Base-by-base conservation (phyloP, 2,113 vertebrate species). In the Tachuris rubrigastra region DNA sequence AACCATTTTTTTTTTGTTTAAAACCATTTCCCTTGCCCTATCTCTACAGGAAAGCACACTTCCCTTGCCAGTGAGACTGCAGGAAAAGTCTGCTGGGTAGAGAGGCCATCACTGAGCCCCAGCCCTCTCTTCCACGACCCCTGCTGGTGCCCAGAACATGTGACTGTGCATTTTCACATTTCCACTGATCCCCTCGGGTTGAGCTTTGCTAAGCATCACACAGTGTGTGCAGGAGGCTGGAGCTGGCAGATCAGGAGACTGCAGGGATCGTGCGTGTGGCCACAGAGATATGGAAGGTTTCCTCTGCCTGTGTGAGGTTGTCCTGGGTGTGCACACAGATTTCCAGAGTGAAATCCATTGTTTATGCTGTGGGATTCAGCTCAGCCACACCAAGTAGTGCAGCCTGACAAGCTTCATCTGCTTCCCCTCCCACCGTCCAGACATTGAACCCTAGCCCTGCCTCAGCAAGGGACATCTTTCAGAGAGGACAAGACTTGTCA, bases 161-260 rank as follows among this genome's bases (percentile, higher is more conserved):
- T 53, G 25, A 33, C 27, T 14, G 8, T 46, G 25, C 27, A 14
- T 66, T 91, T 80, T 37, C 30, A 28, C 8, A 6, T 58, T 39
- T 89, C 17, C 50, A 7, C 1, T 5, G 17, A 27, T 27, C 3
- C 12, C 6, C 30, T 44, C 1, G 2, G 9, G 15, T 0, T 0
- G 3, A 58, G 4, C 17, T 12, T 49, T n/a, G 9, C 31, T 63
- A 25, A 78, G 9, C 55, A 53, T 23, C 53, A 35, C 5, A 1
- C 23, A 13, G 9, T 0, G 0, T 2, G 1, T 49, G n/a, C 22
- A 33, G 58, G 15, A 22, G 14, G 13, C 13, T 73, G 44, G 28
- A 76, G 46, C 13, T 41, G 59, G 11, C 37, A 65, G 68, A 66
- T 4, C 44, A 42, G 18, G 44, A 30, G 8, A 20, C 20, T 56